Percentiles rank a stretch among this genome's conserved stretches.
These are phyloP conservation scores for Drosophila dives DNA, from an alignment of 2,888 invertebrate species.

Conservation along the genomic window DNA sequence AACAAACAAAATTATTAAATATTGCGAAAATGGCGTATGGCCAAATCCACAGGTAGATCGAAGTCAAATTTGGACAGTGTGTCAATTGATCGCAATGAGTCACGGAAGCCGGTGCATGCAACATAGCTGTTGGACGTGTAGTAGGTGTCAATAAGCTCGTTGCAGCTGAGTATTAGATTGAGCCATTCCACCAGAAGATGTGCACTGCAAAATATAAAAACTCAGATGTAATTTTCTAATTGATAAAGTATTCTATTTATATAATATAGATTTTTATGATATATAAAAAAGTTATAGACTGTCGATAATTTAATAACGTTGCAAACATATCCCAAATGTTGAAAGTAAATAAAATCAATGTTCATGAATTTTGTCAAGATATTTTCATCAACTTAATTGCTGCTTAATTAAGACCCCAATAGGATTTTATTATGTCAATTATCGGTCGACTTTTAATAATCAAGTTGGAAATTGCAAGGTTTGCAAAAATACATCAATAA, in stretches of 20 bases:
- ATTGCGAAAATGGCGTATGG: slow-evolving; percentile 98
- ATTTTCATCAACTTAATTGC: not conserved
- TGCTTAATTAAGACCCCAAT: not conserved
- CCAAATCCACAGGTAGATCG: slow-evolving; percentile 97
- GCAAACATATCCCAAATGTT: not conserved
- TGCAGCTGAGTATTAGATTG: slow-evolving; percentile 95
- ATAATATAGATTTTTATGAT: not conserved
- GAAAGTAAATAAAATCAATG: not conserved
- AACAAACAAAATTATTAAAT: slow-evolving; percentile 88
- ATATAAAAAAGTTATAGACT: not conserved
- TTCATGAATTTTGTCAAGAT: not conserved
- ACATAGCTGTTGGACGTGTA: slow-evolving; percentile 98
- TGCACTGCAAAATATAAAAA: slow-evolving; percentile 87
- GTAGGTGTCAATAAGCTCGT: slow-evolving; percentile 90
- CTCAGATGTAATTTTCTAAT: not conserved
- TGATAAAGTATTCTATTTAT: not conserved
- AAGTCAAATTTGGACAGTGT: slow-evolving; percentile 93
- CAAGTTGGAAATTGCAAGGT: not conserved
- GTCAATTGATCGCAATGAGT: slow-evolving; percentile 95
- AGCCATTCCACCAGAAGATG: slow-evolving; percentile 97
- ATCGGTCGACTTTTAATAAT: not conserved
- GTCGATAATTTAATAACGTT: no score
- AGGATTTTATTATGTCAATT: not conserved
- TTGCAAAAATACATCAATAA: not conserved
- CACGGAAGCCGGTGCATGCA: slow-evolving; percentile 98